Conservation (phyloP, 2,113 vertebrate species). For the Lophura nycthemera region DNA sequence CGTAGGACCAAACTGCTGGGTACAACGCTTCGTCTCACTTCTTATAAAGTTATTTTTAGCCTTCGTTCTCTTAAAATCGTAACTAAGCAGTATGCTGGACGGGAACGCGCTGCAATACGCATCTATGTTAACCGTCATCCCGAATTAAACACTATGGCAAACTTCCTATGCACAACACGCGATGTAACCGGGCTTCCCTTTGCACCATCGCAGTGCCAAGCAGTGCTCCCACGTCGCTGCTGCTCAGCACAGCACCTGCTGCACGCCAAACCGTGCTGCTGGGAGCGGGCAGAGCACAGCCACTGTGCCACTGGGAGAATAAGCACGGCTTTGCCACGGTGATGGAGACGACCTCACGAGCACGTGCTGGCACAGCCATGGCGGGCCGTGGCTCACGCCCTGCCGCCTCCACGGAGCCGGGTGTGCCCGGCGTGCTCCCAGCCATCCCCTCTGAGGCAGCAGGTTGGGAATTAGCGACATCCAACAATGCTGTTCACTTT, state of each 20-base stretch:
- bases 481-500: constrained; percentile 67
- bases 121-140: constrained; percentile 36
- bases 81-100: neutral
- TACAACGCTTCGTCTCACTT: constrained; percentile 51
- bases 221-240: neutral
- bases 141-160: constrained; percentile 9
- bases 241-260: neutral
- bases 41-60: constrained; percentile 52
- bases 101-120: constrained; percentile 25
- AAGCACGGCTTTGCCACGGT: neutral
- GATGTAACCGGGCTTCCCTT: neutral
- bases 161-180: constrained; percentile 25
- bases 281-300: neutral
- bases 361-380: neutral
- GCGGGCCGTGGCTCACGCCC: neutral
- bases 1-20: constrained; percentile 27
- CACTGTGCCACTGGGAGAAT: neutral
- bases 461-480: constrained; percentile 67
- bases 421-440: neutral
- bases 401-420: neutral
- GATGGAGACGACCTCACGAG: neutral
- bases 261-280: too few species aligned
- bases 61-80: constrained; percentile 14
- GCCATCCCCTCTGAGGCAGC: constrained; percentile 42
- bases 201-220: neutral